Base-by-base conservation (phyloP, 2,797 vertebrate genomes). In the Aulostomus chinensis region DNA sequence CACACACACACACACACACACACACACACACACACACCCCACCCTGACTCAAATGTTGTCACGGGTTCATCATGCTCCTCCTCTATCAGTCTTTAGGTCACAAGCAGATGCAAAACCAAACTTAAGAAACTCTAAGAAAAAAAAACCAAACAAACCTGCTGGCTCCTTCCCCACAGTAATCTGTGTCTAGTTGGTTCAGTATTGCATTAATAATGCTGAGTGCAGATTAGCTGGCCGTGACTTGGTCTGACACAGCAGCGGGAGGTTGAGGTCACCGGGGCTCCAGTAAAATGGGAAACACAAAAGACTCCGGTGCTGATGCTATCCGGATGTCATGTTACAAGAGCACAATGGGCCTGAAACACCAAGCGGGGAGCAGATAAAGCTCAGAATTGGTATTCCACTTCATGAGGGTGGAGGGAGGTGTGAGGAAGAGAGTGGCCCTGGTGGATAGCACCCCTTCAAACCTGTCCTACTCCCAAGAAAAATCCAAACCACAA, bases 241-340 rank as follows among this genome's bases (percentile, higher is more conserved):
- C 79, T 81, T 52, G 65, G 49, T 72, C 66, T 73, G 76, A 82
- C 78, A 83, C 64, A 70, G 76, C 80, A 78, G 75, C 51, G 9
- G 77, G 78, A 68, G 76, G 59, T 69, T 58, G 50, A 73, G 82
- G 77, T 76, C 74, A 73, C 58, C 58, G 48, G 68, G 75, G 65
- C 73, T 82, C 66, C 73, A 74, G 76, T 71, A 87, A n/a, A 76
- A 81, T 13, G 61, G 48, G 32, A 43, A 69, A 80, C 64, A 83
- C 81, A 79, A 84, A 81, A 68, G 74, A 56, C 52, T 36, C 46
- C 4, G 10, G 55, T 61, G 64, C 75, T 74, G 75, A 76, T 76
- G 76, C 75, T 48, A 70, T 73, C 74, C 76, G 76, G 79, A 88
- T 86, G 85, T 84, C 84, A 66, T 62, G 77, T 64, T 71, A 41